Base-by-base conservation (phyloP, 2,888 invertebrate species). In the Hemicrepidius hirtus region DNA sequence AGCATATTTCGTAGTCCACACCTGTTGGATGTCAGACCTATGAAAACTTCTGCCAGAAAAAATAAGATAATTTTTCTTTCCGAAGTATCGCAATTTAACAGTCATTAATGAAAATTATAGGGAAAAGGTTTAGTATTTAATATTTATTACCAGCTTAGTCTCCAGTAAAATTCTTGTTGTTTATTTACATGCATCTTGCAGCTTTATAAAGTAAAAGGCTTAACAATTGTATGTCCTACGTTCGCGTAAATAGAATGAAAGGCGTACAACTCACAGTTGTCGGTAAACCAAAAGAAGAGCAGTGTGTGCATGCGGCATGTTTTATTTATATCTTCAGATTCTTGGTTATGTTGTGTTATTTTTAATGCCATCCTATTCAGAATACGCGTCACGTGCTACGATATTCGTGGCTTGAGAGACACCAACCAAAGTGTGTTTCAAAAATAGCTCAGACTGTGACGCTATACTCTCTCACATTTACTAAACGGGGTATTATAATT, bases 361-460 rank as follows among this genome's bases (percentile, higher is more conserved):
- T 75, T 75, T 75, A 75, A 75, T 73, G 69, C 64, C 65, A 63
- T 73, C 60, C 64, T 50, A 75, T 77, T 76, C 71, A 73, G 70
- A 75, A 77, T 75, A 73, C 77, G 67, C 73, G 65, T 75, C 76
- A 75, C 76, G 68, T 72, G 72, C 73, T 71, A 64, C 68, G 49
- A 75, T 76, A 71, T 76, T 73, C 72, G 64, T 73, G 68, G 70
- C 59, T 68, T 73, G 65, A 76, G 72, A 74, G 74, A 75, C 73
- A 71, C 73, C 74, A 73, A 74, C 74, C 68, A 73, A 64, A 67
- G 63, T 69, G 68, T 70, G 67, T 68, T 70, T 70, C 71, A 75
- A 76, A 75, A 76, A 76, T 73, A 71, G 59, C 67, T 73, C 44
- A 73, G 77, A 76, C 67, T 73, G 77, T 76, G 75, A 75, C 62